Conservation (phyloP, 2,888 invertebrate genomes). For the Pristionchus maxplancki region DNA sequence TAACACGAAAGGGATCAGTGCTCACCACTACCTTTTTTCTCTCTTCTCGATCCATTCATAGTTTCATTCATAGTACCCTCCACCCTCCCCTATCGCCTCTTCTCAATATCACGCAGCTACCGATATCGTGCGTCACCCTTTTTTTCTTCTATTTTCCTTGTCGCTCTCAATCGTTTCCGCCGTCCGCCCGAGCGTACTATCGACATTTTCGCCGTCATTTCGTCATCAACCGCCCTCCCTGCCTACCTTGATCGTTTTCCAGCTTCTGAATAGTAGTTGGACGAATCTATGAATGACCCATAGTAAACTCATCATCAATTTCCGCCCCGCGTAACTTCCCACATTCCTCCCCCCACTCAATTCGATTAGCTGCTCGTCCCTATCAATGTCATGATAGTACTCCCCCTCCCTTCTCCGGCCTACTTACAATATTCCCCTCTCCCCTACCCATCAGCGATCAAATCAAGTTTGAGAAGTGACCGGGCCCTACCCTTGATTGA, state of each 20-base stretch:
- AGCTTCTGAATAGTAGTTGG: neutral
- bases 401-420: neutral
- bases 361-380: conserved; percentile 22
- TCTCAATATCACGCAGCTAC: conserved; percentile 7
- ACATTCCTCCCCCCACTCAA: neutral
- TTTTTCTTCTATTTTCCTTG: conserved; percentile 42
- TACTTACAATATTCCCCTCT: conserved; percentile 26
- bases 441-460: neutral
- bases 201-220: conserved; percentile 17
- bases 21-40: neutral
- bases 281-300: neutral
- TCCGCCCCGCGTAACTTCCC: neutral
- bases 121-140: conserved; percentile 28
- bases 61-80: neutral
- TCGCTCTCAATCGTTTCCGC: neutral
- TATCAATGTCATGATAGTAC: conserved; percentile 40
- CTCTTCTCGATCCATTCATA: too few relatives aligned
- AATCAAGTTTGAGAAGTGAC: neutral
- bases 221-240: neutral
- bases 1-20: neutral
- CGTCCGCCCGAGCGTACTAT: neutral
- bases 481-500: conserved; percentile 3
- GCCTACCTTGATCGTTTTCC: neutral
- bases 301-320: neutral
- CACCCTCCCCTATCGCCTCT: neutral